Evolutionary conservation across 1,140 invertebrate species (phyloP).

Genomic region (Babylonia areolata): DNA sequence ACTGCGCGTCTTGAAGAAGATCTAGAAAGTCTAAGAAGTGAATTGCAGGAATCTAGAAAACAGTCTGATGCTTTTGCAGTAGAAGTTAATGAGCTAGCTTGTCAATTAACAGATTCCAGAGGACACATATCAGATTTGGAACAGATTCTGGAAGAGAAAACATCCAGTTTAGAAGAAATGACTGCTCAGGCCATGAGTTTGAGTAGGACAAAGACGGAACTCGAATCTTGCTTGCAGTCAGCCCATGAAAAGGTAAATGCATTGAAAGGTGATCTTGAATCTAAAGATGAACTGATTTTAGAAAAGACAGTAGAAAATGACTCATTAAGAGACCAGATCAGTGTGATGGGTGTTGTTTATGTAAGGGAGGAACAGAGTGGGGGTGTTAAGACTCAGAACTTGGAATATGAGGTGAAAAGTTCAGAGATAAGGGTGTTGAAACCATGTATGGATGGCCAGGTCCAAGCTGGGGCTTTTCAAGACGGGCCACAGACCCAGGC

Average conservation of each 20-base stretch:
- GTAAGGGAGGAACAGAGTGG: background rate
- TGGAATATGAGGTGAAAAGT: slow-evolving; percentile 3
- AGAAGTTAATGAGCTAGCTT: background rate
- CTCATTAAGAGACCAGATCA: slow-evolving; percentile 27
- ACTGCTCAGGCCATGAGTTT: slow-evolving; percentile 37
- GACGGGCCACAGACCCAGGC: background rate
- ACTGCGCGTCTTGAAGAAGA: slow-evolving; percentile 8
- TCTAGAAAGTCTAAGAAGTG: background rate
- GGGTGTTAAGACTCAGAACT: background rate
- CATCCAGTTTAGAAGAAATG: slow-evolving; percentile 9
- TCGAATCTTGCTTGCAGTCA: slow-evolving; percentile 32
- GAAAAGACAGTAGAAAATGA: slow-evolving; percentile 38
- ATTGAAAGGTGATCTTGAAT: slow-evolving; percentile 34
- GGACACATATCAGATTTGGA: background rate
- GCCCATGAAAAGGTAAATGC: slow-evolving; percentile 23
- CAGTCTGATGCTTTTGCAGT: background rate
- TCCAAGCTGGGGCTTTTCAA: background rate
- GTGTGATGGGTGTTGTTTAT: background rate
- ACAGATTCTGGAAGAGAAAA: slow-evolving; percentile 20
- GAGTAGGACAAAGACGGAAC: slow-evolving; percentile 36
- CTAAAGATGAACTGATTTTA: slow-evolving; percentile 24
- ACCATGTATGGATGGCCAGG: slow-evolving; percentile 33
- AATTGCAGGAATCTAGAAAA: slow-evolving; percentile 12
- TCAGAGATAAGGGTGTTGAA: slow-evolving; percentile 19
- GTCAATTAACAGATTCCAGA: background rate